phyloP scores from a whole-genome alignment of 2,113 vertebrate genomes.

The Pithys albifrons region DNA sequence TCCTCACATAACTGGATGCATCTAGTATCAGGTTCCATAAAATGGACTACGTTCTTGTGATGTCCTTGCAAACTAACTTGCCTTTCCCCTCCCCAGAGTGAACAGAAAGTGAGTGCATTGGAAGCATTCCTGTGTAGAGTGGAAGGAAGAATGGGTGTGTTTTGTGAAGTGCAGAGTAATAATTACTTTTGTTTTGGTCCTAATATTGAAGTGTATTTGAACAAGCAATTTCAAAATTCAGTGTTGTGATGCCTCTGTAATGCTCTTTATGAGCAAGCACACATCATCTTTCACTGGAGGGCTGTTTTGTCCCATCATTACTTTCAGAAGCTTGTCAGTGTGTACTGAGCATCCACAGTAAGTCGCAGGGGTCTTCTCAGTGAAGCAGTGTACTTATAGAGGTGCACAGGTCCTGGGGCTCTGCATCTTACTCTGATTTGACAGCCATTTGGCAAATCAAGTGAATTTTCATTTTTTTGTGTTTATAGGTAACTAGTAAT shows the following conservation, averaged over 20 bases:
- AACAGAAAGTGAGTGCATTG: background rate
- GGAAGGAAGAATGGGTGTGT: rapidly evolving
- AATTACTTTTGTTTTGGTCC: background rate
- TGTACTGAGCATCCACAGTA: background rate
- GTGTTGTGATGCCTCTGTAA: background rate
- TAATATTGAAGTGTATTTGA: background rate
- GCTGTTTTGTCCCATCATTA: background rate
- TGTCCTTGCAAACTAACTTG: background rate
- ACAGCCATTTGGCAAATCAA: background rate
- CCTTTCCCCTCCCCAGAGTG: rapidly evolving
- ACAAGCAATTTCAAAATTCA: background rate
- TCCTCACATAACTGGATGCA: background rate
- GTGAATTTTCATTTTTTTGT: background rate
- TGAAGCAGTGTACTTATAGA: background rate
- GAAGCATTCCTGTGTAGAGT: background rate
- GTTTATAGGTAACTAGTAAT: background rate
- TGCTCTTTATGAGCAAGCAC: background rate
- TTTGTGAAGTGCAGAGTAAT: background rate
- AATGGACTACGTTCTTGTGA: background rate
- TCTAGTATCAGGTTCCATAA: background rate
- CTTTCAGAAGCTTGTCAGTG: background rate
- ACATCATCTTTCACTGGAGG: background rate
- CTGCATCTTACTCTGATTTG: background rate
- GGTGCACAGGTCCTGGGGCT: background rate
- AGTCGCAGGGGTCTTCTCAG: background rate